Evolutionary conservation across 92 coral and sea anemone species (phyloP).

Genomic region (Zoanthus sociatus): DNA sequence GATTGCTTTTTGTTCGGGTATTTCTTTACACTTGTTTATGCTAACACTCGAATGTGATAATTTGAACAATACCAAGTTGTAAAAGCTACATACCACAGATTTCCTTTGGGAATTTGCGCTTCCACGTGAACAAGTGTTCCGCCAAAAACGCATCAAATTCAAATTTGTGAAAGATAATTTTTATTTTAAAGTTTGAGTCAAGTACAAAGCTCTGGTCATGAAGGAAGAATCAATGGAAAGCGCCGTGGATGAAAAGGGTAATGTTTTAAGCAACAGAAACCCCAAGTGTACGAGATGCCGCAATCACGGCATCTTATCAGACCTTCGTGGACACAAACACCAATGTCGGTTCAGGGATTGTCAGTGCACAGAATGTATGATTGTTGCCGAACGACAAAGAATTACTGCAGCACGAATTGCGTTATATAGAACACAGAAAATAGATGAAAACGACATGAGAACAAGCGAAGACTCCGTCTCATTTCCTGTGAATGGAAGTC

Average conservation of each 20-base stretch:
- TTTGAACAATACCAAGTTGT: conserved; percentile 76
- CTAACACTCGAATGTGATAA: conserved; percentile 46
- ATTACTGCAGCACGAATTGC: conserved; percentile 96
- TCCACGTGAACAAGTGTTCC: conserved; percentile 62
- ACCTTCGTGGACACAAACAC: conserved; percentile 95
- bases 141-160: conserved; percentile 28
- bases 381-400: conserved; percentile 93
- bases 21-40: conserved; percentile 39
- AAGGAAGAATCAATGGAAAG: conserved; percentile 72
- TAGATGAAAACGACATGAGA: conserved; percentile 81
- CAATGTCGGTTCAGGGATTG: conserved; percentile 95
- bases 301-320: conserved; percentile 94
- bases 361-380: conserved; percentile 81
- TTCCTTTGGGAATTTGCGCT: conserved; percentile 61
- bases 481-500: conserved; percentile 48
- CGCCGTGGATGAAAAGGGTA: conserved; percentile 53
- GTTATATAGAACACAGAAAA: conserved; percentile 85
- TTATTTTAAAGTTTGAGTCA: neutral
- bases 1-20: conserved; percentile 29
- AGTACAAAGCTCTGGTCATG: conserved; percentile 41
- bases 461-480: conserved; percentile 20
- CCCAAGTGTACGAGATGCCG: conserved; percentile 97
- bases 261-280: conserved; percentile 67
- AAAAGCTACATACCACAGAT: conserved; percentile 43
- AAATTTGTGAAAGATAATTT: conserved; percentile 16